These are phyloP conservation scores for Ophraella communa DNA, from an alignment of 2,888 invertebrate species.

Conservation along the genomic window DNA sequence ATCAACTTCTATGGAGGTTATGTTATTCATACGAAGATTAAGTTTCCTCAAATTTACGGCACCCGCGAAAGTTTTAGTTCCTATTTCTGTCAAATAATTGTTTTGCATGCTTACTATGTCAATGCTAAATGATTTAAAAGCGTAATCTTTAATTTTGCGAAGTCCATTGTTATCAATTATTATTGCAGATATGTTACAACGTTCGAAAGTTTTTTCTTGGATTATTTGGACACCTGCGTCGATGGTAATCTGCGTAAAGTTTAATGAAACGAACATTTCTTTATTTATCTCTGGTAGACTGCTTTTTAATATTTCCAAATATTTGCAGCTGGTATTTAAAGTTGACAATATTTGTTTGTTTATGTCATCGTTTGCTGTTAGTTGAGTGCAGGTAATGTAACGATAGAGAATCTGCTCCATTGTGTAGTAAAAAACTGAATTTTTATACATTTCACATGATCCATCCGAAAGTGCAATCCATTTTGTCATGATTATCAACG, in stretches of 20 bases:
- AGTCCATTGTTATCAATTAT: constrained; percentile 26
- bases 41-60: constrained; percentile 23
- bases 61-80: constrained; percentile 10
- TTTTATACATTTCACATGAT: constrained; percentile 23
- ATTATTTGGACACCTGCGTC: constrained; percentile 24
- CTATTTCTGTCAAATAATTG: constrained; percentile 22
- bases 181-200: constrained; percentile 20
- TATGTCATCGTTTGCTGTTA: constrained; percentile 18
- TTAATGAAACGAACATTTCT: constrained; percentile 20
- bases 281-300: constrained; percentile 25
- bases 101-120: constrained; percentile 23
- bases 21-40: constrained; percentile 24
- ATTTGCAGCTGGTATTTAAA: constrained; percentile 8
- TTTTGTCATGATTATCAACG: background rate
- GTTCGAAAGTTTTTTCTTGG: constrained; percentile 25
- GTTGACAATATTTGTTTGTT: constrained; percentile 10
- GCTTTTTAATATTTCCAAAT: constrained; percentile 21
- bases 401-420: constrained; percentile 19
- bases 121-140: constrained; percentile 29
- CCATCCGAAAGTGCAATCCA: constrained; percentile 8
- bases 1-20: constrained; percentile 19
- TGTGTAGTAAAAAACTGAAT: constrained; percentile 12
- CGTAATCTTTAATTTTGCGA: constrained; percentile 17
- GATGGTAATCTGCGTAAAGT: constrained; percentile 19
- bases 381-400: constrained; percentile 26